Evolutionary conservation across 1,140 invertebrate genomes (phyloP).

Genomic region (Drosophila lini): DNA sequence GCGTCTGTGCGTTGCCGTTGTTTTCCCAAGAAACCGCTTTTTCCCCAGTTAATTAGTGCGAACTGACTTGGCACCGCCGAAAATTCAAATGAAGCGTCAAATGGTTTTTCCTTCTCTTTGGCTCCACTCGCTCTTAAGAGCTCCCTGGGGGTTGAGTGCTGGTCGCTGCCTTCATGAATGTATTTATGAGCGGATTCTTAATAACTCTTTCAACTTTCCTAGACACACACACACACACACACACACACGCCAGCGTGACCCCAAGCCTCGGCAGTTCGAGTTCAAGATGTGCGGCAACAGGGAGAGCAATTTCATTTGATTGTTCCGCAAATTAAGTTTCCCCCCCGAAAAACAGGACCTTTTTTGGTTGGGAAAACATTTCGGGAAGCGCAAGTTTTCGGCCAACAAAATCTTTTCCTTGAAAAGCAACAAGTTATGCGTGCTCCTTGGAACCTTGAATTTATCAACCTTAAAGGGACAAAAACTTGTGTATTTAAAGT

Average conservation of each 20-base stretch:
- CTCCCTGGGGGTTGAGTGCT: constrained; percentile 5
- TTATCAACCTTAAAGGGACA: neutral
- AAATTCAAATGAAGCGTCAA: constrained; percentile 44
- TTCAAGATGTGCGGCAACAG: constrained; percentile 38
- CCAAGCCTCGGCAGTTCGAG: constrained; percentile 25
- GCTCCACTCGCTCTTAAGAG: constrained; percentile 7
- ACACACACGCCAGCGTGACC: constrained; percentile 18
- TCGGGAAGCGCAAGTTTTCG: neutral
- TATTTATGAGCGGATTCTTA: constrained; percentile 60
- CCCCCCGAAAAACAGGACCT: constrained; percentile 50
- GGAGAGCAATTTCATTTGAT: constrained; percentile 61
- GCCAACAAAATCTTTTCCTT: neutral
- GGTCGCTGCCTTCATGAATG: constrained; percentile 23
- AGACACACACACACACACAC: neutral
- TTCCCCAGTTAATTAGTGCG: constrained; percentile 40
- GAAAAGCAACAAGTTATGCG: constrained; percentile 27
- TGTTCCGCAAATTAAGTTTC: constrained; percentile 63
- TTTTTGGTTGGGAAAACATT: neutral
- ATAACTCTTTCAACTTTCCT: constrained; percentile 65
- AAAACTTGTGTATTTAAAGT: neutral
- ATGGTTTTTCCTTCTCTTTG: constrained; percentile 17
- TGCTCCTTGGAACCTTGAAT: neutral
- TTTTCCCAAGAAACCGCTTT: constrained; percentile 2
- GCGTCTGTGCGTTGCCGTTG: neutral
- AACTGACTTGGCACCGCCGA: constrained; percentile 40